Conservation (phyloP, 2,888 invertebrate species). For the Noctuana brunneofusca region DNA sequence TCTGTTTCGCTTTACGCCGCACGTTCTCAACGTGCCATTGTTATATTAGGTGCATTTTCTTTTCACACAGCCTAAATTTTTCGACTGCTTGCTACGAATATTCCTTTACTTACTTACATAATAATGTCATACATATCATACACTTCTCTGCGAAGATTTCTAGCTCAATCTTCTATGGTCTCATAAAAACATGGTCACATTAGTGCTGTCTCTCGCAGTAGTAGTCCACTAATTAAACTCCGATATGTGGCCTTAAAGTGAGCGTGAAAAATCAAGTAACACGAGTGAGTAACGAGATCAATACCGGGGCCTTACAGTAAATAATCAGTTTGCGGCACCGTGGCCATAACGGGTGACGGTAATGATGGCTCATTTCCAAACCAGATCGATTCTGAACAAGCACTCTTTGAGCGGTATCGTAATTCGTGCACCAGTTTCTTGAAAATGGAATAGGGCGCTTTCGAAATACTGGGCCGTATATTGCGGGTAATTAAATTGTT, state of each 20-base stretch:
- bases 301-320: conserved; percentile 59
- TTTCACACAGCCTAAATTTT: too few relatives aligned
- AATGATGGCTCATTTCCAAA: conserved; percentile 68
- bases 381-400: conserved; percentile 45
- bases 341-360: conserved; percentile 56
- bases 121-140: too few relatives aligned
- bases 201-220: conserved; percentile 36
- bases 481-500: conserved; percentile 5
- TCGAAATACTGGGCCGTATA: conserved; percentile 1
- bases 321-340: conserved; percentile 59
- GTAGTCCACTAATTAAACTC: conserved; percentile 45
- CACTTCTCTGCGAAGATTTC: too few relatives aligned
- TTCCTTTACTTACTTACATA: too few relatives aligned
- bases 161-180: too few relatives aligned
- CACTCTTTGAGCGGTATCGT: conserved; percentile 13
- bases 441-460: conserved; percentile 19
- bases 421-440: conserved; percentile 23
- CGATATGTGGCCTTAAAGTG: conserved; percentile 43
- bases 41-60: too few relatives aligned
- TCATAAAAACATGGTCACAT: conserved; percentile 6
- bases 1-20: too few relatives aligned
- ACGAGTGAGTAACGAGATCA: conserved; percentile 49
- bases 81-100: too few relatives aligned
- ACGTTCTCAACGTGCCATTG: too few relatives aligned
- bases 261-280: conserved; percentile 47